phyloP scores from a whole-genome alignment of 1,140 invertebrate genomes.

The Cotesia typhae region DNA sequence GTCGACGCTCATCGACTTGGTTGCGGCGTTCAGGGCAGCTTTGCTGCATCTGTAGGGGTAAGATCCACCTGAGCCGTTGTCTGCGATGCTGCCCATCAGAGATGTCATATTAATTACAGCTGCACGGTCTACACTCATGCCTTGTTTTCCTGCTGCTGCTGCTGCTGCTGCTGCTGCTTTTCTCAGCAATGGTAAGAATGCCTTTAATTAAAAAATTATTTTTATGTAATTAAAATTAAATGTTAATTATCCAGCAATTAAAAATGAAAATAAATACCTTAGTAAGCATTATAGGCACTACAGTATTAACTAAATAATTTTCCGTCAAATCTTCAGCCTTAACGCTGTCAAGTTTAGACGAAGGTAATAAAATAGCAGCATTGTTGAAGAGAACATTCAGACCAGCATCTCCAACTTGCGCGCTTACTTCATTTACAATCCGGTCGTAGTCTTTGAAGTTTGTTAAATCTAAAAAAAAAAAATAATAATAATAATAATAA shows the following conservation, averaged over 20 bases:
- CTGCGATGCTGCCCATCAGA: conserved; percentile 79
- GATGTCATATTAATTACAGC: conserved; percentile 87
- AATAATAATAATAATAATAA: not conserved
- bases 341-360: conserved; percentile 74
- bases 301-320: conserved; percentile 77
- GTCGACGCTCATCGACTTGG: conserved; percentile 85
- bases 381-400: conserved; percentile 89
- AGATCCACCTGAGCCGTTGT: conserved; percentile 78
- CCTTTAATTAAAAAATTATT: conserved; percentile 54
- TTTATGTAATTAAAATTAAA: conserved; percentile 18
- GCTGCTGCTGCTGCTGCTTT: conserved; percentile 69
- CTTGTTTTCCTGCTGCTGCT: conserved; percentile 67
- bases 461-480: conserved; percentile 70
- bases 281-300: conserved; percentile 83
- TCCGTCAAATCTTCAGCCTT: conserved; percentile 77
- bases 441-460: conserved; percentile 70
- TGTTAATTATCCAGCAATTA: conserved; percentile 3
- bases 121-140: conserved; percentile 72
- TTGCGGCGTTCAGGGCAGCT: conserved; percentile 86
- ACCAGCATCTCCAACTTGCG: conserved; percentile 73
- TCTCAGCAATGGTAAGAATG: conserved; percentile 78
- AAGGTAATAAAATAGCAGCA: conserved; percentile 81
- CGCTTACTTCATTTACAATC: conserved; percentile 68
- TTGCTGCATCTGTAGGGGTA: conserved; percentile 89
- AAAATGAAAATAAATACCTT: conserved; percentile 70